Base-by-base conservation (phyloP, 2,888 invertebrate genomes). In the Tipula helvola region DNA sequence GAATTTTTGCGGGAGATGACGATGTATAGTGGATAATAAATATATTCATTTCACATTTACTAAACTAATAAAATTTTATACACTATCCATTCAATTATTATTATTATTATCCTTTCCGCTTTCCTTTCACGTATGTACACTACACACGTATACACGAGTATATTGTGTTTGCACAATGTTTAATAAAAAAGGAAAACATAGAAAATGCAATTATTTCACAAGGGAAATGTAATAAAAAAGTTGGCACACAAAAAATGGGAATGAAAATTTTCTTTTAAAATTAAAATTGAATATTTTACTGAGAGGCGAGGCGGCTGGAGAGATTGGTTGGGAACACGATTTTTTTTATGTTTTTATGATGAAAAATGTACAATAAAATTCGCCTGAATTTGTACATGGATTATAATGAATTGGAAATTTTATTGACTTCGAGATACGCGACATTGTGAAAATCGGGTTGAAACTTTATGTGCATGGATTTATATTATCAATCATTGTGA, bases 21-120 rank as follows among this genome's bases (percentile, higher is more conserved):
- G 71, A 10, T 71, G 71, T 28, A 71, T 71, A 71, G 71, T 71
- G 71, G 18, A 71, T 71, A 71, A 71, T 71, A 71, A 71, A 71
- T 71, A 71, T 71, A 71, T 71, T 71, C 71, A 71, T 71, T 71
- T 71, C 71, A 71, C 71, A 71, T 71, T 71, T 71, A 71, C 71
- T 71, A 3, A 71, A 71, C 71, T 71, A 71, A 71, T 71, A 71
- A 71, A 71, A 71, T 71, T 71, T 71, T 28, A 71, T 71, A 28
- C 71, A 71, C 71, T 71, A 71, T 71, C 71, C 71, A 71, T 71
- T 71, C 71, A 71, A 71, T 71, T 71, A 71, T 71, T 28, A 28
- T 71, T 28, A 28, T 28, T 28, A 28, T 28, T 28, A 28, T 71
- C 71, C 71, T 28, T n/a, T 71, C 57, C 57, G 16, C 16, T 57